A percentile compares a stretch with the other conserved stretches of the same genome.
Conservation (phyloP, 2,113 vertebrate genomes). For the Abramis brama region DNA sequence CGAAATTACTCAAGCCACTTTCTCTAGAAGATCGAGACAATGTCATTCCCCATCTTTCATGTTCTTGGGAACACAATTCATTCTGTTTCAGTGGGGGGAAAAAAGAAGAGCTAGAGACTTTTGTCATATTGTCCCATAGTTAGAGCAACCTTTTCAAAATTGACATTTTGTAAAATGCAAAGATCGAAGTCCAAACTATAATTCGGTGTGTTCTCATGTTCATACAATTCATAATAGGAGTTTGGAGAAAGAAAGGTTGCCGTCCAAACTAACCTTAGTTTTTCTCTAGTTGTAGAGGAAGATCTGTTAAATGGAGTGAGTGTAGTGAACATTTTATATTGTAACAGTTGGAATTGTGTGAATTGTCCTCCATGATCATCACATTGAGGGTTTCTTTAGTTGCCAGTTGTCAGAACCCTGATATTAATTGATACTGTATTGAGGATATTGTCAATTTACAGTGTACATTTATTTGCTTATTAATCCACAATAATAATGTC, state of each 20-base stretch:
- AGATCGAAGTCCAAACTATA: constrained; percentile 16
- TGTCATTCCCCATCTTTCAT: constrained; percentile 36
- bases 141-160: not conserved
- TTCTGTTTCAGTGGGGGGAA: constrained; percentile 23
- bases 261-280: not conserved
- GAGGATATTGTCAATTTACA: not conserved
- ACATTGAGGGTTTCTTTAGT: not conserved
- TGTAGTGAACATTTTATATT: not conserved
- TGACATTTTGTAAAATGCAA: constrained; percentile 10
- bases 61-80: constrained; percentile 55
- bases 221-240: not conserved
- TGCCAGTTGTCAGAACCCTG: not conserved
- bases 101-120: not conserved
- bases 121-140: constrained; percentile 2
- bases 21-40: constrained; percentile 54
- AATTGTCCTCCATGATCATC: not conserved
- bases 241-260: not conserved
- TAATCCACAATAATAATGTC: not conserved
- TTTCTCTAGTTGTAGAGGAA: not conserved
- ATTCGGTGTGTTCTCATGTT: not conserved
- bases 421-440: not conserved
- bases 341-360: not conserved
- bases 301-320: not conserved
- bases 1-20: constrained; percentile 58
- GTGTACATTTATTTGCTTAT: not conserved